phyloP scores from a whole-genome alignment of 2,888 invertebrate species.

The Penaeus monodon region DNA sequence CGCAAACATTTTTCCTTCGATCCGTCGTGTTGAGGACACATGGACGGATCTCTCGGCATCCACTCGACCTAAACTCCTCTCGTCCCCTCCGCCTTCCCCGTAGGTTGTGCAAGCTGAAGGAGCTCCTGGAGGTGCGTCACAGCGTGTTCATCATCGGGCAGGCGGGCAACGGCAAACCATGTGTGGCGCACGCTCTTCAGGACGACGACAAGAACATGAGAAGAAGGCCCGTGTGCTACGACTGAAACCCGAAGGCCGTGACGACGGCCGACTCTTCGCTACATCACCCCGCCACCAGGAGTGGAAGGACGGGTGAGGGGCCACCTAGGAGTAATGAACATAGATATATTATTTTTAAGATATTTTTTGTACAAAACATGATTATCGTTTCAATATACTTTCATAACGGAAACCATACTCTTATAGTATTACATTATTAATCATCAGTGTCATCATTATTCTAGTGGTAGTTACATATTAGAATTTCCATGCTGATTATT shows the following conservation, averaged over 20 bases:
- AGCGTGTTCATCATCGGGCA: slow-evolving; percentile 95
- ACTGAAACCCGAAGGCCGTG: slow-evolving; percentile 96
- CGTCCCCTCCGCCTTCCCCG: slow-evolving; percentile 55
- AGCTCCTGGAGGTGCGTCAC: slow-evolving; percentile 93
- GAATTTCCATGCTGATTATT: no score
- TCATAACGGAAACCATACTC: no score
- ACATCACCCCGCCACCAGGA: slow-evolving; percentile 96
- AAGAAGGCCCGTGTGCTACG: slow-evolving; percentile 89
- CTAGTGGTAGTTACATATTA: no score
- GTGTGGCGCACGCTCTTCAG: slow-evolving; percentile 92
- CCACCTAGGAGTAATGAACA: no score
- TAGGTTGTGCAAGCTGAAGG: slow-evolving; percentile 95
- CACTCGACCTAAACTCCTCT: background rate
- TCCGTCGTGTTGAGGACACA: no score
- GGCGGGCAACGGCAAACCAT: slow-evolving; percentile 96
- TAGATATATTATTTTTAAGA: no score
- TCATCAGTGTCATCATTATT: no score
- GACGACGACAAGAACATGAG: slow-evolving; percentile 91
- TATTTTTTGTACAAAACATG: no score
- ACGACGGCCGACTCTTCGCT: slow-evolving; percentile 97
- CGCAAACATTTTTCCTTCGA: no score
- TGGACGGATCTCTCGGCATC: no score
- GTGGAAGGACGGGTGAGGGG: slow-evolving; percentile 88
- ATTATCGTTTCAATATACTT: no score
- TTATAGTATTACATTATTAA: no score